Evolutionary conservation across 2,113 vertebrate species (phyloP).

Genomic region (human): DNA sequence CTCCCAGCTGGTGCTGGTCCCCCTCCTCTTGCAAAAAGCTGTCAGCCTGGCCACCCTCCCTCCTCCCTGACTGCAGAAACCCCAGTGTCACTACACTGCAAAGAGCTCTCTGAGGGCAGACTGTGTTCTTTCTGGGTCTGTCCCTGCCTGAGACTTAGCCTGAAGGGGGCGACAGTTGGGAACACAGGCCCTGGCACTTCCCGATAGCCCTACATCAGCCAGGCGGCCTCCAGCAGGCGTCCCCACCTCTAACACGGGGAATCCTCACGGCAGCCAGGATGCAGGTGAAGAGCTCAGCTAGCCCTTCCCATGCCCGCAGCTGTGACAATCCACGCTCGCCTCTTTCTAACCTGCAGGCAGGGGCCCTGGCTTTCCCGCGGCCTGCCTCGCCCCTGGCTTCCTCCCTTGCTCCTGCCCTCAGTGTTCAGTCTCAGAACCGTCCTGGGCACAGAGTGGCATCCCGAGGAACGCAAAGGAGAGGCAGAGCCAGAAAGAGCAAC

Average conservation of each 20-base stretch:
- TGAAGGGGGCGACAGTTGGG: not conserved
- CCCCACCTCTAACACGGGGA: rapidly evolving
- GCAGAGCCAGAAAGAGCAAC: not conserved
- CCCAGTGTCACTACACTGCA: not conserved
- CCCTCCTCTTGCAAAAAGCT: not conserved
- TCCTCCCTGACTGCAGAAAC: too few species aligned
- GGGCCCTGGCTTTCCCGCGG: not conserved
- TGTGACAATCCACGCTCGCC: too few species aligned
- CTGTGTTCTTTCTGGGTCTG: not conserved
- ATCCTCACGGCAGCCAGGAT: too few species aligned
- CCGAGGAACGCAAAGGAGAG: not conserved
- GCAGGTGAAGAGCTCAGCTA: not conserved
- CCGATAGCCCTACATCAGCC: not conserved
- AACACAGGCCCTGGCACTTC: not conserved
- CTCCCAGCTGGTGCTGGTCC: too few species aligned
- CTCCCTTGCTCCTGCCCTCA: not conserved
- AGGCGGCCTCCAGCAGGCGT: rapidly evolving
- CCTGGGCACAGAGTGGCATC: not conserved
- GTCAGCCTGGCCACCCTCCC: not conserved
- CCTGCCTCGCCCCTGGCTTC: not conserved
- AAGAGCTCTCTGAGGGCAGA: not conserved
- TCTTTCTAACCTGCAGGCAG: not conserved
- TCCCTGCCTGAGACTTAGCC: not conserved
- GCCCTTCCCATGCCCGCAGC: not conserved
- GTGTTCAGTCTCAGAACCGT: not conserved